These are phyloP conservation scores for Miniopterus natalensis DNA, from an alignment of 2,113 vertebrate species.

Conservation along the genomic window DNA sequence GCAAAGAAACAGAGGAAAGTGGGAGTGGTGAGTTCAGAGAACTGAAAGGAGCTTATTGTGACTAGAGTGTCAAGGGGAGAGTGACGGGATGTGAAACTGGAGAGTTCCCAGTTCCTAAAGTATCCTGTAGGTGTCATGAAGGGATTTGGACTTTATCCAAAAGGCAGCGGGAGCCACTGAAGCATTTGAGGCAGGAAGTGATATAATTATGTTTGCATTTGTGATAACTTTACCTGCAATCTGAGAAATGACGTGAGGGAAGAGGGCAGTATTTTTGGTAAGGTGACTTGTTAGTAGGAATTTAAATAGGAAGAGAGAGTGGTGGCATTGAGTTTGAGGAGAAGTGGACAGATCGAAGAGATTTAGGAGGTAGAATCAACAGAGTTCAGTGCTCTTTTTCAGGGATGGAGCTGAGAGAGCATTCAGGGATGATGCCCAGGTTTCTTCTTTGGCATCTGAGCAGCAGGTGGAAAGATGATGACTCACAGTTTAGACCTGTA, in stretches of 20 bases:
- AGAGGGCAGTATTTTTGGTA: not conserved
- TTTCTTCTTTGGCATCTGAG: conserved; percentile 42
- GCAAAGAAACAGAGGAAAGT: conserved; percentile 24
- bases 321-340: not conserved
- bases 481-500: not conserved
- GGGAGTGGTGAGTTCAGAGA: conserved; percentile 2
- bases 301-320: not conserved
- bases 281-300: not conserved
- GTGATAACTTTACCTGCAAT: not conserved
- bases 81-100: conserved; percentile 49
- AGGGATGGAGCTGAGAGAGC: not conserved
- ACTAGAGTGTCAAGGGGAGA: not conserved
- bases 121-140: not conserved
- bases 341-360: not conserved
- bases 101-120: conserved; percentile 39
- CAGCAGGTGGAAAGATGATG: not conserved
- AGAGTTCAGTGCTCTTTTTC: not conserved
- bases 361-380: not conserved
- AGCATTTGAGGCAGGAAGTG: conserved; percentile 36
- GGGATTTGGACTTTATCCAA: conserved; percentile 20
- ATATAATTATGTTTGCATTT: not conserved
- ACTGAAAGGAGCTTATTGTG: conserved; percentile 65
- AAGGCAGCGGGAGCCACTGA: not conserved
- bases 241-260: not conserved
- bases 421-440: not conserved